Evolutionary conservation across 2,113 vertebrate species (phyloP).

Genomic region (Paramisgurnus dabryanus): DNA sequence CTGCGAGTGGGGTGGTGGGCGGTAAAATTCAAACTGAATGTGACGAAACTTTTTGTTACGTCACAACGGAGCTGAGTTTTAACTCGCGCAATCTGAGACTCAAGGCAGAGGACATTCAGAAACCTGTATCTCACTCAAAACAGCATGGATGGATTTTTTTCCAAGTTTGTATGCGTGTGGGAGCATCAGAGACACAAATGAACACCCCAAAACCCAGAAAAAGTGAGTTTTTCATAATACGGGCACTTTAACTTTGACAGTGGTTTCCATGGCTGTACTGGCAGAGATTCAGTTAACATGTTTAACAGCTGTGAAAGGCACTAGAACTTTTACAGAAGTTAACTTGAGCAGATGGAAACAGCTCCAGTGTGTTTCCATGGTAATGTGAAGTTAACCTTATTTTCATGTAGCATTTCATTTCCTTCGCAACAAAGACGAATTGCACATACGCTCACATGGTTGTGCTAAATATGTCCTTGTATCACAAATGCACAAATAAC

Average conservation of each 20-base stretch:
- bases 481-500: constrained; percentile 42
- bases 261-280: background rate
- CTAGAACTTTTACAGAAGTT: constrained; percentile 64
- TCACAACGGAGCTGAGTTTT: too few relatives aligned
- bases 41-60: too few relatives aligned
- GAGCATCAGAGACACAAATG: too few relatives aligned
- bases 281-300: background rate
- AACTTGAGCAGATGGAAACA: constrained; percentile 67
- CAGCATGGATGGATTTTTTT: too few relatives aligned
- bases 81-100: too few relatives aligned
- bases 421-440: background rate
- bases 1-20: too few relatives aligned
- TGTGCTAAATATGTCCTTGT: constrained; percentile 15
- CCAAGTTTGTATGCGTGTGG: too few relatives aligned
- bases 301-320: constrained; percentile 67
- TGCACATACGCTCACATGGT: background rate
- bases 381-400: constrained; percentile 74
- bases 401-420: constrained; percentile 59
- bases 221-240: too few relatives aligned
- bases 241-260: background rate
- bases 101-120: too few relatives aligned
- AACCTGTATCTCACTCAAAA: too few relatives aligned
- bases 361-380: constrained; percentile 74
- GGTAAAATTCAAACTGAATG: too few relatives aligned
- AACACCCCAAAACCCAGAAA: too few relatives aligned